A percentile compares a stretch with the other conserved stretches of the same genome.
phyloP scores from a whole-genome alignment of 2,113 vertebrate genomes.

The Galbula dea region DNA sequence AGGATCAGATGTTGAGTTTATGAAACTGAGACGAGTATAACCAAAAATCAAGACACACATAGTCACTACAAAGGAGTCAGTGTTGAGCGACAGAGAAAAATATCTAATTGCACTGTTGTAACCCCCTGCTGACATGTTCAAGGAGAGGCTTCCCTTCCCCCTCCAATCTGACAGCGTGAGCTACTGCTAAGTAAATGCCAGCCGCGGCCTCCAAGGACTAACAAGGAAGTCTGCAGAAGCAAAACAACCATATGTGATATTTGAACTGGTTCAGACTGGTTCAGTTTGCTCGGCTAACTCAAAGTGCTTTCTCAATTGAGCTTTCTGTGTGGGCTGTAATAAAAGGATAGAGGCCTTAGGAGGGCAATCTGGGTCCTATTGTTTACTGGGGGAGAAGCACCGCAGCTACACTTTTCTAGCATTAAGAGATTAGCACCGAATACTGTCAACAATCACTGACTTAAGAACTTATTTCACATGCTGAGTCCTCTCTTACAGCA shows the following conservation, averaged over 20 bases:
- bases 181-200: constrained; percentile 50
- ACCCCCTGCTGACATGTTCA: background rate
- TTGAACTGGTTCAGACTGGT: constrained; percentile 58
- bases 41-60: background rate
- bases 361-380: background rate
- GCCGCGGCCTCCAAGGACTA: constrained; percentile 48
- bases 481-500: background rate
- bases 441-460: background rate
- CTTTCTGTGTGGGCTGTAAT: constrained; percentile 21
- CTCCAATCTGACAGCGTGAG: constrained; percentile 29
- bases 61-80: background rate
- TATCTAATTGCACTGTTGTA: background rate
- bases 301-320: background rate
- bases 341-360: background rate
- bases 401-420: background rate
- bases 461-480: background rate
- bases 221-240: constrained; percentile 60
- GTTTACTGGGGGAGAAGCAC: background rate
- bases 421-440: background rate
- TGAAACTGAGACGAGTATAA: background rate
- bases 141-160: constrained; percentile 46
- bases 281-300: constrained; percentile 10
- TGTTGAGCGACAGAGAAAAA: background rate
- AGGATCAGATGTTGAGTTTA: background rate
- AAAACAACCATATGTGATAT: constrained; percentile 49